Evolutionary conservation across 2,113 vertebrate species (phyloP).

Genomic region (Chaetodon auriga): DNA sequence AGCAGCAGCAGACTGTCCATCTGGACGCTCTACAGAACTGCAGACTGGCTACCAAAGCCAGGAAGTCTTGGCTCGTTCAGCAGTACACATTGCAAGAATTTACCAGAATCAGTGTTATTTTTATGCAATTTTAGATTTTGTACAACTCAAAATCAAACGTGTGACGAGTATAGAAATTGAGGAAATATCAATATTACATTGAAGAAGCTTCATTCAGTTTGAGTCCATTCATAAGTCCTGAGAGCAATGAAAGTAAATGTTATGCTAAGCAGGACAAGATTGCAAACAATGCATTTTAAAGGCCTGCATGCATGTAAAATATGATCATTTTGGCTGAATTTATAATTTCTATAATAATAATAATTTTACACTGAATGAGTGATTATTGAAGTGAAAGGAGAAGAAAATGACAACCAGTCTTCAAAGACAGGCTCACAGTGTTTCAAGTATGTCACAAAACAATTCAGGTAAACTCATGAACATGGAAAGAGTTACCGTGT

Average conservation of each 20-base stretch:
- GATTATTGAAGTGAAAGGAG: background rate
- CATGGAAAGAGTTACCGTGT: background rate
- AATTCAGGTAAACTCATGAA: background rate
- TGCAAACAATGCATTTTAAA: background rate
- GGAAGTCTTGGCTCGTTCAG: background rate
- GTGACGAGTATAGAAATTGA: background rate
- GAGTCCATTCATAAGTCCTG: background rate
- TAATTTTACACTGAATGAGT: background rate
- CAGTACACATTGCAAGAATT: background rate
- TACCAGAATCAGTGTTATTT: background rate
- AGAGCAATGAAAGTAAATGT: background rate
- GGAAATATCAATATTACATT: background rate
- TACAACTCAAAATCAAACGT: background rate
- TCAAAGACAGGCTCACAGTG: background rate
- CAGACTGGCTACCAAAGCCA: background rate
- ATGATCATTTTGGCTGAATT: background rate
- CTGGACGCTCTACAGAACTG: conserved; percentile 18
- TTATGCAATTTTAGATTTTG: background rate
- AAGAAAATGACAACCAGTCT: background rate
- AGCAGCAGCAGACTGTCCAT: conserved; percentile 50
- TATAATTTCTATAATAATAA: no score
- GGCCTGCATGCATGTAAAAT: background rate
- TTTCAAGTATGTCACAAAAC: background rate
- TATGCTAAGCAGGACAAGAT: background rate
- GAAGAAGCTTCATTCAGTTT: background rate